Evolutionary conservation across 2,113 vertebrate genomes (phyloP).

Genomic region (Centrocercus urophasianus): DNA sequence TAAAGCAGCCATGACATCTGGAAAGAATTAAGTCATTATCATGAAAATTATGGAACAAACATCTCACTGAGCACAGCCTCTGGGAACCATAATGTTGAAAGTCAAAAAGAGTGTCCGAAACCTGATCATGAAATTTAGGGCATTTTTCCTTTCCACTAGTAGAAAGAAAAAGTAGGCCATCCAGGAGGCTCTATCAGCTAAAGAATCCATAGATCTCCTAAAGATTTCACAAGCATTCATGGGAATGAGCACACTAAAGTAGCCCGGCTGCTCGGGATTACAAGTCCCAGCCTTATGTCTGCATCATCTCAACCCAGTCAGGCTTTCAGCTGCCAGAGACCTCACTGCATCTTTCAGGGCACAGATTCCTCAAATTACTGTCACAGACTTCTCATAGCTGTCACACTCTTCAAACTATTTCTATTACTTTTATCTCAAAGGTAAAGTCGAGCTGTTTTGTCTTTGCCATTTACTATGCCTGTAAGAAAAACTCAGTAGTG

Average conservation of each 20-base stretch:
- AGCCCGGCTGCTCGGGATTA: conserved; percentile 62
- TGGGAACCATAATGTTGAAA: not conserved
- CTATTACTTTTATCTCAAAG: conserved; percentile 15
- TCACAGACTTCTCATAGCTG: conserved; percentile 22
- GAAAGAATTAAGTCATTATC: not conserved
- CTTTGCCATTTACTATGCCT: not conserved
- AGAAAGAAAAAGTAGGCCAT: conserved; percentile 5
- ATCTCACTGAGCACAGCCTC: not conserved
- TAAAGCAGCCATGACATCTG: not conserved
- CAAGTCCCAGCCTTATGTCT: conserved; percentile 55
- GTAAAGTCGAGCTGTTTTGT: not conserved
- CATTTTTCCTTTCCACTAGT: not conserved
- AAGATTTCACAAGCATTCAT: conserved; percentile 45
- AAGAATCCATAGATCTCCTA: conserved; percentile 52
- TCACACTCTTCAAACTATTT: not conserved
- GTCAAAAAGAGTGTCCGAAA: not conserved
- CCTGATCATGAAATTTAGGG: not conserved
- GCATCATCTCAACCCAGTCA: conserved; percentile 45
- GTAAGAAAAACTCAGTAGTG: not conserved
- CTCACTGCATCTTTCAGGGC: conserved; percentile 33
- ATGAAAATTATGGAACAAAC: not conserved
- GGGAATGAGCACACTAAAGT: conserved; percentile 44
- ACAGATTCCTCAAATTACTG: conserved; percentile 55
- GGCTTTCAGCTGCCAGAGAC: conserved; percentile 39
- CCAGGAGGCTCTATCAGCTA: conserved; percentile 27